Evolutionary conservation across 2,797 vertebrate species (phyloP).

Genomic region (Furcifer pardalis): DNA sequence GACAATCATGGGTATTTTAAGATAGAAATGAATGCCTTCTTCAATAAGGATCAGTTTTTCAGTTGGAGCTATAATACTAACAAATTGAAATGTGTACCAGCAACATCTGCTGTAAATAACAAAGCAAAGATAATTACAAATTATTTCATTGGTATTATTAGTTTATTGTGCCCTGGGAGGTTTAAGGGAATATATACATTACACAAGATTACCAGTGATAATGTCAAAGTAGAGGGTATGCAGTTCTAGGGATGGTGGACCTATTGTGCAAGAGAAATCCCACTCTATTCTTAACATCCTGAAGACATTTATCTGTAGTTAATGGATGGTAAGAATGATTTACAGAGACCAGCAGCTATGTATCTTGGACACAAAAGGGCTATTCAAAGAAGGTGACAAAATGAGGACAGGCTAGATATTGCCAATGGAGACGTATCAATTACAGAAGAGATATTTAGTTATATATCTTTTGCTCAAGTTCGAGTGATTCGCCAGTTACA

Average conservation of each 20-base stretch:
- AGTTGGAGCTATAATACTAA: background rate
- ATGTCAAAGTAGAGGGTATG: background rate
- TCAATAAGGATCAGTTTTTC: background rate
- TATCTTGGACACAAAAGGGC: background rate
- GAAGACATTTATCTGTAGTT: constrained; percentile 5
- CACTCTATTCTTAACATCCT: background rate
- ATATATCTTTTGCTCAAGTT: too few relatives aligned
- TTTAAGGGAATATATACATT: background rate
- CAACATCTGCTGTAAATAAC: background rate
- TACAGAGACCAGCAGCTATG: background rate
- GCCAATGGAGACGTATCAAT: background rate
- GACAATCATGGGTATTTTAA: constrained; percentile 46
- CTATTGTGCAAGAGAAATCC: background rate
- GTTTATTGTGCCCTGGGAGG: background rate
- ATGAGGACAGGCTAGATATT: background rate
- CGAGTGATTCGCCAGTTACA: too few relatives aligned
- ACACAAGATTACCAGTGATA: background rate
- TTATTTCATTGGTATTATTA: background rate
- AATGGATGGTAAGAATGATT: constrained; percentile 6
- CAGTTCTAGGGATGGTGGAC: background rate
- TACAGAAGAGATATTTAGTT: background rate
- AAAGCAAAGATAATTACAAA: background rate
- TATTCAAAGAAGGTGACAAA: constrained; percentile 4
- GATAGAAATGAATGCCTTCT: constrained; percentile 21
- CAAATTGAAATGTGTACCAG: constrained; percentile 3